Conservation (phyloP, 2,113 vertebrate genomes). For the Columba janthina region DNA sequence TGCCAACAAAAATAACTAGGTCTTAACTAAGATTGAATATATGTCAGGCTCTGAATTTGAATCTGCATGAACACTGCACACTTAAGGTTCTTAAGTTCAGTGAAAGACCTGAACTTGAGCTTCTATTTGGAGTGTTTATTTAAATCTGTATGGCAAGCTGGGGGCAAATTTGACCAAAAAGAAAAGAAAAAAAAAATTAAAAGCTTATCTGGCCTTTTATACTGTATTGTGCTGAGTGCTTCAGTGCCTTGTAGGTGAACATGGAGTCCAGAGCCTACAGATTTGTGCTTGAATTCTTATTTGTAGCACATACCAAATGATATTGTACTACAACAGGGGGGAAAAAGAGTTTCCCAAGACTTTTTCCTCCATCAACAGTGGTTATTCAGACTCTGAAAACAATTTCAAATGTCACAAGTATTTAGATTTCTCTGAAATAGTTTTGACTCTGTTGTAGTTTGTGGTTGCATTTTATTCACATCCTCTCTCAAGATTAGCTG, state of each 20-base stretch:
- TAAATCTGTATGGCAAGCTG: not conserved
- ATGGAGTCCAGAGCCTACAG: not conserved
- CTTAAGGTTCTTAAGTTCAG: constrained; percentile 2
- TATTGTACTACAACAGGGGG: not conserved
- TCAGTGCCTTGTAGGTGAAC: not conserved
- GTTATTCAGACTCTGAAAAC: not conserved
- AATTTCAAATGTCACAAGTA: not conserved
- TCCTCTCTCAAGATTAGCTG: not conserved
- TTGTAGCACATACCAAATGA: not conserved
- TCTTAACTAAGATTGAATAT: not conserved
- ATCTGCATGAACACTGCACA: not conserved
- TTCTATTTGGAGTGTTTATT: not conserved
- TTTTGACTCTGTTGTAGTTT: not conserved
- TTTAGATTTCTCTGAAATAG: not conserved
- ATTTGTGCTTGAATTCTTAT: accelerated
- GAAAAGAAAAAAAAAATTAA: no score
- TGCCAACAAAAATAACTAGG: constrained; percentile 42
- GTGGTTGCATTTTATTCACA: not conserved
- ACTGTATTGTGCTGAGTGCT: not conserved
- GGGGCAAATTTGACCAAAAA: not conserved
- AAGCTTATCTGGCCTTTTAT: not conserved
- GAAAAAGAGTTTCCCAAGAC: not conserved
- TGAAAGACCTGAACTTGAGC: not conserved
- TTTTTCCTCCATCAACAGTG: not conserved
- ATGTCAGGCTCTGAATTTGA: not conserved